Percentiles rank a stretch among this genome's conserved stretches.
These are phyloP conservation scores for Ctenopoma kingsleyae DNA, from an alignment of 2,797 vertebrate species.

Conservation along the genomic window DNA sequence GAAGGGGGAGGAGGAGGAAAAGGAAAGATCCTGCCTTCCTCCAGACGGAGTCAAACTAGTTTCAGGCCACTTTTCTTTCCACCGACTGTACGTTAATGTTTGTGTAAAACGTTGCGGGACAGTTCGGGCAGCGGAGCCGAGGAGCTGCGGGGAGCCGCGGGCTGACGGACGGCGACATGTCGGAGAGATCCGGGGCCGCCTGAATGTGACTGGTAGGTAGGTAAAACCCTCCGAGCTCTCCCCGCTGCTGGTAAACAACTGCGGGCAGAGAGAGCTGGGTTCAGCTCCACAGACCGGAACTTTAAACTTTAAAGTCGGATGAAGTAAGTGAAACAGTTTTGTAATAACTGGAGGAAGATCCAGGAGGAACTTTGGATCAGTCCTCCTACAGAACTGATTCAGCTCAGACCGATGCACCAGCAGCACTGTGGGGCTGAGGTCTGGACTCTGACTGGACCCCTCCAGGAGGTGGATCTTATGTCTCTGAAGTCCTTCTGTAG, in stretches of 20 bases:
- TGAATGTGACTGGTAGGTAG: constrained; percentile 63
- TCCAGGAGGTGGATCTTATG: no score
- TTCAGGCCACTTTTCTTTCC: constrained; percentile 6
- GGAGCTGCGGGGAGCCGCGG: constrained; percentile 3
- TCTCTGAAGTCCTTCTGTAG: no score
- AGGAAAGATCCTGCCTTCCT: constrained; percentile 23
- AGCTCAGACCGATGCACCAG: no score
- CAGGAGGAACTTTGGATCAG: no score
- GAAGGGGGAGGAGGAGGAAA: constrained; percentile 33
- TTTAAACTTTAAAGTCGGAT: no score
- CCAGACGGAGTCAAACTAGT: constrained; percentile 5
- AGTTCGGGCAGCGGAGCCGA: background rate
- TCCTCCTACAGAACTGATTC: no score
- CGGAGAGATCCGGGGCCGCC: constrained; percentile 35
- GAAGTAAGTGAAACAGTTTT: no score
- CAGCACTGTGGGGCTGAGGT: no score
- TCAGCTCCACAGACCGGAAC: background rate
- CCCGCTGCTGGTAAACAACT: constrained; percentile 65
- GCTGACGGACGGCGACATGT: constrained; percentile 47
- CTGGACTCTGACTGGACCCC: no score
- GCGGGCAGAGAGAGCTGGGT: background rate
- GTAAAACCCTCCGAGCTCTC: constrained; percentile 11
- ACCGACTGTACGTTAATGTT: background rate
- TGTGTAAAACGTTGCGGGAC: background rate
- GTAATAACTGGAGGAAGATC: no score